These are phyloP conservation scores for Meloidogyne floridensis DNA, from an alignment of 1,140 invertebrate genomes.

Conservation along the genomic window DNA sequence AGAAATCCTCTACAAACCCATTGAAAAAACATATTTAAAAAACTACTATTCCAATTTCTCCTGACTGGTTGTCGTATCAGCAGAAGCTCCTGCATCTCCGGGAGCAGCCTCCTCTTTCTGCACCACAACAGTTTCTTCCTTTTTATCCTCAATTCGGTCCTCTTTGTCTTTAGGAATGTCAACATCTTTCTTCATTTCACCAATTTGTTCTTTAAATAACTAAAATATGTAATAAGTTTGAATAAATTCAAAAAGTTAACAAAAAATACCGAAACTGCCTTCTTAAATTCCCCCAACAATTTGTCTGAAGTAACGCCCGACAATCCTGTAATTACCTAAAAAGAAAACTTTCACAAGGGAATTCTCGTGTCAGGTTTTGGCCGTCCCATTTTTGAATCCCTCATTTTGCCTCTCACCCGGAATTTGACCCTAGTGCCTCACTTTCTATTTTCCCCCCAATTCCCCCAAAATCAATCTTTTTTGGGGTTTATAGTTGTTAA, in stretches of 20 bases:
- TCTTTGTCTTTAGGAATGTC: background rate
- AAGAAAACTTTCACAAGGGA: background rate
- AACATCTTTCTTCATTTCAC: too few species aligned
- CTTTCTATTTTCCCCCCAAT: too few species aligned
- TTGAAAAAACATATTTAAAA: background rate
- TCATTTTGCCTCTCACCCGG: too few species aligned
- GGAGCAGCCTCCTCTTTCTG: background rate
- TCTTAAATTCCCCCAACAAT: conserved; percentile 18
- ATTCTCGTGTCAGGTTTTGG: too few species aligned
- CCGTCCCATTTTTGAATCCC: too few species aligned
- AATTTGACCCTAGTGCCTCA: too few species aligned
- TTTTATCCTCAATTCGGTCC: background rate
- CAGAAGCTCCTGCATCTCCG: background rate
- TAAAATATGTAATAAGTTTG: too few species aligned
- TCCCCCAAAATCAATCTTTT: too few species aligned
- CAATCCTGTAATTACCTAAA: conserved; percentile 24
- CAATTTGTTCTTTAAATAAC: too few species aligned
- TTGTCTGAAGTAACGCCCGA: conserved; percentile 33
- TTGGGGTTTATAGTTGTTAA: too few species aligned
- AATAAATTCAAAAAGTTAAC: conserved; percentile 13
- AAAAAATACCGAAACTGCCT: conserved; percentile 27
- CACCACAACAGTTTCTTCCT: background rate
- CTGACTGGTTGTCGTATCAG: background rate
- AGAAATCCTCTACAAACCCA: too few species aligned
- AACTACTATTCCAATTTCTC: conserved; percentile 29